Percentiles rank a stretch among this genome's conserved stretches.
Evolutionary conservation across 2,113 vertebrate species (phyloP).

Genomic region (Barnardius zonarius): DNA sequence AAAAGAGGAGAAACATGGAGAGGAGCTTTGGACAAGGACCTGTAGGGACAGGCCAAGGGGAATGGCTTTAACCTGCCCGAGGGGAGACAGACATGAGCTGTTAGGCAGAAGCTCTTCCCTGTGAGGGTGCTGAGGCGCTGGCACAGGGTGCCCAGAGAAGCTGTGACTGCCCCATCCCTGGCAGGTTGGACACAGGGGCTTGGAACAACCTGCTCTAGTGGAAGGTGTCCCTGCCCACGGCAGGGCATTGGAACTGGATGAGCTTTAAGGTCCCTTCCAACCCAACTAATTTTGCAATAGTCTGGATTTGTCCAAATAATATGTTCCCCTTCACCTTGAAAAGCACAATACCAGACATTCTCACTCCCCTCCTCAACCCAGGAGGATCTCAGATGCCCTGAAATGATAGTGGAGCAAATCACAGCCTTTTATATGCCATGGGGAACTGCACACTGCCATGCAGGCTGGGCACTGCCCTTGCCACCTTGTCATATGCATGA

Average conservation of each 20-base stretch:
- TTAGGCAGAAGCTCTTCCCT: no score
- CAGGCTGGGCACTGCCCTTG: background rate
- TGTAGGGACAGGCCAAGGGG: no score
- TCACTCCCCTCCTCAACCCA: background rate
- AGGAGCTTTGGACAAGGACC: no score
- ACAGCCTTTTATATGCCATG: background rate
- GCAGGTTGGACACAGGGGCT: background rate
- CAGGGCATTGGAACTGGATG: background rate
- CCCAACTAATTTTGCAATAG: background rate
- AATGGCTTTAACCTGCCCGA: no score
- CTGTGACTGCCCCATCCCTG: no score
- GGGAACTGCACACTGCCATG: background rate
- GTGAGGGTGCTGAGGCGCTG: no score
- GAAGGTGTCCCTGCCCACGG: background rate
- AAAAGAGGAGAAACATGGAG: no score
- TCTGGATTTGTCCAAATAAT: background rate
- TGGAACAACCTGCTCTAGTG: background rate
- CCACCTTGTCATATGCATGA: fast-evolving
- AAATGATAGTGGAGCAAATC: background rate
- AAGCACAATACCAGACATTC: background rate
- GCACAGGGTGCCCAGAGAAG: no score
- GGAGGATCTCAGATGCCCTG: background rate
- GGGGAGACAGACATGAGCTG: no score
- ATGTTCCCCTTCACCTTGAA: background rate
- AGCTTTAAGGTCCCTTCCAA: background rate